These are phyloP conservation scores for Agonopterix alstromeriana DNA, from an alignment of 2,888 invertebrate genomes.

Conservation along the genomic window DNA sequence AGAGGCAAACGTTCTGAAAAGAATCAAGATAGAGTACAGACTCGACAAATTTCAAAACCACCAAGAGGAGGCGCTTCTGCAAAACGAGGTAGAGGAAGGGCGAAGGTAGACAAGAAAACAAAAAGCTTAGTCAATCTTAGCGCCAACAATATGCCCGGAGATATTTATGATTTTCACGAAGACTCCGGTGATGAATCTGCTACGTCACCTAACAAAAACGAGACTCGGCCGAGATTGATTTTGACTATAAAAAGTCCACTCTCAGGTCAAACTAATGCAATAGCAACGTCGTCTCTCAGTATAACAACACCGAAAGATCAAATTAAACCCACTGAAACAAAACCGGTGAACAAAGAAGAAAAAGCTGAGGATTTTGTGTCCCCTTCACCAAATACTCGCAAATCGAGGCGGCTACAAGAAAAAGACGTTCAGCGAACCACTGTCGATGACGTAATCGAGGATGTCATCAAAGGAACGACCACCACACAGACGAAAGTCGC, in stretches of 20 bases:
- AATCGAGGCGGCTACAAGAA: constrained; percentile 87
- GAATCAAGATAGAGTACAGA: constrained; percentile 56
- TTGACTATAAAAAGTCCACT: constrained; percentile 87
- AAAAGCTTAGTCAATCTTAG: constrained; percentile 63
- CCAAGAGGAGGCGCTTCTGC: constrained; percentile 41
- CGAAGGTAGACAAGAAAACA: constrained; percentile 72
- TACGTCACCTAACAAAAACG: constrained; percentile 54
- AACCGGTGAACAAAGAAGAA: constrained; percentile 51
- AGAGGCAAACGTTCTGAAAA: constrained; percentile 63
- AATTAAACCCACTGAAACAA: constrained; percentile 30
- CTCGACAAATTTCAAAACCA: constrained; percentile 63
- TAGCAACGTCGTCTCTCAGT: constrained; percentile 56
- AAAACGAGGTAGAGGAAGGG: constrained; percentile 71
- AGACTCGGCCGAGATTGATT: constrained; percentile 84
- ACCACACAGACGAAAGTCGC: constrained; percentile 28
- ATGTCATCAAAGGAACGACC: constrained; percentile 84
- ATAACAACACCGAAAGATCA: constrained; percentile 28
- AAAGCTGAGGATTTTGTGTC: constrained; percentile 79
- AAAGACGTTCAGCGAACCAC: constrained; percentile 85
- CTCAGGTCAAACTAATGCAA: constrained; percentile 53
- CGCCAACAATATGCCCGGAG: constrained; percentile 80
- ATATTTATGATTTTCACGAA: constrained; percentile 94
- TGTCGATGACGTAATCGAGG: constrained; percentile 93
- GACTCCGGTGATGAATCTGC: constrained; percentile 88
- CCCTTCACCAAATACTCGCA: constrained; percentile 83